Percentiles rank a stretch among this genome's conserved stretches.
phyloP scores from a whole-genome alignment of 2,888 invertebrate species.

The Cryptophagus acutangulus region DNA sequence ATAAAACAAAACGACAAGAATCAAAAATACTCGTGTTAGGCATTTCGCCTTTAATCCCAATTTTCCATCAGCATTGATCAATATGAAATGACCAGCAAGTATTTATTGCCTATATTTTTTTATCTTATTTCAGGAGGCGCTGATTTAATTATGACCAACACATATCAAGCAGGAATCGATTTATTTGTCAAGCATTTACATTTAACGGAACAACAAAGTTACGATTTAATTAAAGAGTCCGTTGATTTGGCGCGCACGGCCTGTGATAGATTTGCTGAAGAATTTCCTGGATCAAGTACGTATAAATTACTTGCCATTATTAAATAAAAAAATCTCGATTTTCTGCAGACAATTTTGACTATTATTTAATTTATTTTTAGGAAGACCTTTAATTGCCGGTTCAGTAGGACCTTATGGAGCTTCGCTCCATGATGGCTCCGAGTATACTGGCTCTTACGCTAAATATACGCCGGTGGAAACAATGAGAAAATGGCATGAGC shows the following conservation, averaged over 20 bases:
- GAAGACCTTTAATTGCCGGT: slow-evolving; percentile 68
- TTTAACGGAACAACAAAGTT: slow-evolving; percentile 61
- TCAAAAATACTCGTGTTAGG: too few relatives aligned
- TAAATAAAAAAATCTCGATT: not conserved
- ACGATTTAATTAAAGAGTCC: slow-evolving; percentile 67
- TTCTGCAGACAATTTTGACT: not conserved
- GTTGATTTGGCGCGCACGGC: slow-evolving; percentile 72
- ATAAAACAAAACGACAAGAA: too few relatives aligned
- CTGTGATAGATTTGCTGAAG: slow-evolving; percentile 56
- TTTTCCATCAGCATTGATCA: too few relatives aligned
- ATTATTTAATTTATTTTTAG: slow-evolving; percentile 23
- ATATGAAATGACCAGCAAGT: too few relatives aligned
- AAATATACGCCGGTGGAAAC: slow-evolving; percentile 57
- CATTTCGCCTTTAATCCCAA: too few relatives aligned
- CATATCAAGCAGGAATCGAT: slow-evolving; percentile 80
- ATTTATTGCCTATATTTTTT: too few relatives aligned
- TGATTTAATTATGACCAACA: slow-evolving; percentile 80
- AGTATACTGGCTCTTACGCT: slow-evolving; percentile 84
- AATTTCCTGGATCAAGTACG: slow-evolving; percentile 37
- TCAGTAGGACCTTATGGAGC: slow-evolving; percentile 94
- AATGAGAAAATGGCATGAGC: slow-evolving; percentile 80
- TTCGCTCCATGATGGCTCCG: slow-evolving; percentile 83
- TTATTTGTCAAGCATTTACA: slow-evolving; percentile 73
- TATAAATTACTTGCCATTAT: too few relatives aligned
- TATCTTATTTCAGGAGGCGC: slow-evolving; percentile 65